Conservation (phyloP, 2,888 invertebrate genomes). For the Metalampra italica region DNA sequence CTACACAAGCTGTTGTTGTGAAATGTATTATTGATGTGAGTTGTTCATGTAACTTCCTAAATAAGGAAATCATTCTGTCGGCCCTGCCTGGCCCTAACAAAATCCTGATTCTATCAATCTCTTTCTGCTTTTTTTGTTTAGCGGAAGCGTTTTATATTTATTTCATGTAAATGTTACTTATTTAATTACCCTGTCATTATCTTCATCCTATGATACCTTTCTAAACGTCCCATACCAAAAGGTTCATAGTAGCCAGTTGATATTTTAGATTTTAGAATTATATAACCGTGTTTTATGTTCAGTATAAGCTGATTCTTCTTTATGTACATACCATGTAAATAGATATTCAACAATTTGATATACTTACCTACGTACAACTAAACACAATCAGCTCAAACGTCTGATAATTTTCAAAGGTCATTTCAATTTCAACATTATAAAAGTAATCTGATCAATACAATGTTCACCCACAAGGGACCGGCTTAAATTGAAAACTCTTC, state of each 20-base stretch:
- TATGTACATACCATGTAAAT: slow-evolving; percentile 51
- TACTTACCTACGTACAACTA: neutral
- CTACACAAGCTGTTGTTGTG: slow-evolving; percentile 18
- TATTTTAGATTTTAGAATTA: slow-evolving; percentile 8
- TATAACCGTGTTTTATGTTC: slow-evolving; percentile 28
- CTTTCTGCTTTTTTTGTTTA: too few relatives aligned
- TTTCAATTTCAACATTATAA: too few relatives aligned
- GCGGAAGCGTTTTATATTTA: neutral
- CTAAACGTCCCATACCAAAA: slow-evolving; percentile 6
- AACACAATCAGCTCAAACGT: neutral
- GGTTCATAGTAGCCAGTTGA: slow-evolving; percentile 16
- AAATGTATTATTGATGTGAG: neutral
- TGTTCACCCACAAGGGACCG: neutral
- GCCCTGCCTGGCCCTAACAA: too few relatives aligned
- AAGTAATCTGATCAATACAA: too few relatives aligned
- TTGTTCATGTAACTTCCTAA: too few relatives aligned
- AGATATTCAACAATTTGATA: slow-evolving; percentile 17
- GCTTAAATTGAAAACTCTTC: neutral
- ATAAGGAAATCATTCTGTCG: too few relatives aligned
- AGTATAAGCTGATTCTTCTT: slow-evolving; percentile 34
- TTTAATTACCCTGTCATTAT: slow-evolving; percentile 11
- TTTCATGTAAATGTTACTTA: neutral
- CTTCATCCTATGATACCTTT: slow-evolving; percentile 18
- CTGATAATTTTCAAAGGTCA: too few relatives aligned
- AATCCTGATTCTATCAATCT: too few relatives aligned